Conservation (phyloP, 2,888 invertebrate genomes). For the Lymantria dispar region DNA sequence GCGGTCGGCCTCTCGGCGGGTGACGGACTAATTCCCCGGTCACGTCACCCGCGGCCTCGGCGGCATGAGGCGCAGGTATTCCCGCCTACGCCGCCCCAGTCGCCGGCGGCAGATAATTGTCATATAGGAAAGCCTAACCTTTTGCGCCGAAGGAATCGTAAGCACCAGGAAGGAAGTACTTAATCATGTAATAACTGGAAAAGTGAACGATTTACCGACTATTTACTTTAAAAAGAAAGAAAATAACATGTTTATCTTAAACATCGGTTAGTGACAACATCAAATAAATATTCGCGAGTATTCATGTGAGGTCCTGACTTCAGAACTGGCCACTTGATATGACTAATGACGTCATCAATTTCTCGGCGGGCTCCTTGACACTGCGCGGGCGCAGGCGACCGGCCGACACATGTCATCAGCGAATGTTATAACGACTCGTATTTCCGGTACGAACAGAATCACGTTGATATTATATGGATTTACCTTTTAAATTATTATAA, state of each 20-base stretch:
- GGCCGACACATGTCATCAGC: constrained; percentile 66
- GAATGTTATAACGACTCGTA: constrained; percentile 56
- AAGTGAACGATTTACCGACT: too few species aligned
- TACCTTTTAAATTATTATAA: neutral
- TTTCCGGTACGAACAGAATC: constrained; percentile 60
- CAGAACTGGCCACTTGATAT: constrained; percentile 50
- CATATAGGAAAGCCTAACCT: too few species aligned
- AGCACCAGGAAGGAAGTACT: too few species aligned
- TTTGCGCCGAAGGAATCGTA: too few species aligned
- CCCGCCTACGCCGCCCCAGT: too few species aligned
- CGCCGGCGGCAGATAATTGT: too few species aligned
- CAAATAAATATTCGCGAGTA: constrained; percentile 18
- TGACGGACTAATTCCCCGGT: too few species aligned
- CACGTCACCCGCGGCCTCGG: too few species aligned
- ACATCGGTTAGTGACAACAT: neutral
- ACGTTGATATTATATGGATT: constrained; percentile 32
- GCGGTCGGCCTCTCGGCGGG: too few species aligned
- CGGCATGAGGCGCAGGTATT: too few species aligned
- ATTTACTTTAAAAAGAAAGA: neutral
- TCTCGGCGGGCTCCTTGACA: constrained; percentile 61
- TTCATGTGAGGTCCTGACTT: constrained; percentile 65
- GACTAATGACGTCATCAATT: constrained; percentile 77
- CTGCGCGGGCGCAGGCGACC: constrained; percentile 42
- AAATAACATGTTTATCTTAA: neutral
- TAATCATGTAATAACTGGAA: too few species aligned